A percentile compares a stretch with the other conserved stretches of the same genome.
Evolutionary conservation across 1,140 invertebrate species (phyloP).

Genomic region (Prorops nasuta): DNA sequence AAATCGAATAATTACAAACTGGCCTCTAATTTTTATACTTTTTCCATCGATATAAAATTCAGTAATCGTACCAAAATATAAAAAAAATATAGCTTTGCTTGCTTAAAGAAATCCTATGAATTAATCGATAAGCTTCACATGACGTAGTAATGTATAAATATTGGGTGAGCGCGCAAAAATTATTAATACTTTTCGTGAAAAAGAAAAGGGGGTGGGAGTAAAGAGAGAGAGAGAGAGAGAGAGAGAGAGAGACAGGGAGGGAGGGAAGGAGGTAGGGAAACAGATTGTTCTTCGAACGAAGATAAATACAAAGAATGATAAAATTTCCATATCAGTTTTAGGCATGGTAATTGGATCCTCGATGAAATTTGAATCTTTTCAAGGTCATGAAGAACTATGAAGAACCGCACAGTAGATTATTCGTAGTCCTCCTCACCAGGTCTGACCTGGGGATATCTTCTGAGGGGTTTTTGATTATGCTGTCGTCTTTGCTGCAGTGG

Average conservation of each 20-base stretch:
- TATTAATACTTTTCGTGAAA: no score
- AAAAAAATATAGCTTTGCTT: not conserved
- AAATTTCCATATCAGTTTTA: not conserved
- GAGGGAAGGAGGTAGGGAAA: not conserved
- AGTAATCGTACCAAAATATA: not conserved
- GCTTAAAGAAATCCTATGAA: not conserved
- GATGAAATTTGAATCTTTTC: not conserved
- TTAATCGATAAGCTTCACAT: not conserved
- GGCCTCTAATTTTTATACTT: not conserved
- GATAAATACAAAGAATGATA: not conserved
- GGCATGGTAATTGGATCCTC: not conserved
- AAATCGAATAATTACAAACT: not conserved
- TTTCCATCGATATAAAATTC: not conserved
- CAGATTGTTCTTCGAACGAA: not conserved
- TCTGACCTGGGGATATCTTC: conserved; percentile 52
- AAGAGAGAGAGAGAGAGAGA: no score
- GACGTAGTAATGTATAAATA: not conserved
- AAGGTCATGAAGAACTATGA: not conserved
- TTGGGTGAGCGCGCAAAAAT: no score
- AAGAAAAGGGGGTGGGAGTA: no score
- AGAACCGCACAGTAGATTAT: conserved; percentile 21
- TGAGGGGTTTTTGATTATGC: conserved; percentile 35
- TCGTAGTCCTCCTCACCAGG: conserved; percentile 53
- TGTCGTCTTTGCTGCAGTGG: conserved; percentile 75
- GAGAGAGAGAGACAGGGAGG: no score